Evolutionary conservation across 2,888 invertebrate species (phyloP).

Genomic region (Liopterus haemorrhoidalis): DNA sequence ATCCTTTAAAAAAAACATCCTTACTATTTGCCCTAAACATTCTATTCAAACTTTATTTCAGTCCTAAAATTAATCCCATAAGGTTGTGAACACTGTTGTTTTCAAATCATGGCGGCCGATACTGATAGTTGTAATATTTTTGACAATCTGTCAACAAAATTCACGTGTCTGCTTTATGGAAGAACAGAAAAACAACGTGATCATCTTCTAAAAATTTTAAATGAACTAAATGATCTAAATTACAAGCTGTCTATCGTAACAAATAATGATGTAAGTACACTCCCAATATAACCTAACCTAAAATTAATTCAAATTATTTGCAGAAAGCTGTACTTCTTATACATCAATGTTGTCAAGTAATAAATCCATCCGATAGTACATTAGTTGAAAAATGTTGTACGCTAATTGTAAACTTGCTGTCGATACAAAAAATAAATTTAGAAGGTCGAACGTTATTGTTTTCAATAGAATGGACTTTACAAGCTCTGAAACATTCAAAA

Average conservation of each 20-base stretch:
- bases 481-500: conserved; percentile 38
- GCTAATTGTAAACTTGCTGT: conserved; percentile 51
- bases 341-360: conserved; percentile 41
- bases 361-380: conserved; percentile 49
- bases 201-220: conserved; percentile 51
- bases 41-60: too few relatives aligned
- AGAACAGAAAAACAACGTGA: conserved; percentile 45
- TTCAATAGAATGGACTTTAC: conserved; percentile 42
- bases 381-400: conserved; percentile 55
- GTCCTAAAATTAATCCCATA: too few relatives aligned
- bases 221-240: conserved; percentile 59
- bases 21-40: too few relatives aligned
- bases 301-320: conserved; percentile 27
- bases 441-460: conserved; percentile 41
- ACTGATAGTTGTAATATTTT: conserved; percentile 35
- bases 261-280: conserved; percentile 38
- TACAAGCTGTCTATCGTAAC: conserved; percentile 45
- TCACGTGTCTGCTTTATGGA: conserved; percentile 38
- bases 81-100: too few relatives aligned
- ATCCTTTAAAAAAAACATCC: too few relatives aligned
- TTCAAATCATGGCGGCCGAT: conserved; percentile 29
- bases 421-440: conserved; percentile 49
- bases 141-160: conserved; percentile 39
- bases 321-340: conserved; percentile 43
- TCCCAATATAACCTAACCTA: conserved; percentile 12